Evolutionary conservation across 2,888 invertebrate species (phyloP).

Genomic region (Cephus sareptanus): DNA sequence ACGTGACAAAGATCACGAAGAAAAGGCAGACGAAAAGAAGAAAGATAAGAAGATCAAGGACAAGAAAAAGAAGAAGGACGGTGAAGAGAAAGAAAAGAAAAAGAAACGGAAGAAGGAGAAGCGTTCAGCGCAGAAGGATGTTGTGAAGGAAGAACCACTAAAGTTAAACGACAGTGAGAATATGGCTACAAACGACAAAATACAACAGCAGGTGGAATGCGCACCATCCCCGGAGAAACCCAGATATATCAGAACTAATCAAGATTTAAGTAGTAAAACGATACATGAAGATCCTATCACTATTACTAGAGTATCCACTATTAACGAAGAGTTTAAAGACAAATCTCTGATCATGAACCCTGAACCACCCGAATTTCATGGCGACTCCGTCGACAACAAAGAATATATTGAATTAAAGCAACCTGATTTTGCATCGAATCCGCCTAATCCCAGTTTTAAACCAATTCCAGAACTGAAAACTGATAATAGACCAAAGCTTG

Average conservation of each 20-base stretch:
- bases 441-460: slow-evolving; percentile 61
- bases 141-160: slow-evolving; percentile 30
- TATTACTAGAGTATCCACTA: slow-evolving; percentile 28
- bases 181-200: slow-evolving; percentile 1
- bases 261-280: slow-evolving; percentile 7
- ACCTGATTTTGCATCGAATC: slow-evolving; percentile 53
- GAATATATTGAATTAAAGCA: not conserved
- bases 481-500: slow-evolving; percentile 50
- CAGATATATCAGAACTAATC: not conserved
- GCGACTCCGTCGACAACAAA: slow-evolving; percentile 18
- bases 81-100: slow-evolving; percentile 71
- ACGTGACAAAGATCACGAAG: slow-evolving; percentile 70
- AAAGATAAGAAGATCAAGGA: slow-evolving; percentile 65
- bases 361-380: slow-evolving; percentile 54
- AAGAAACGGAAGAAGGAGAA: slow-evolving; percentile 63
- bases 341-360: slow-evolving; percentile 59
- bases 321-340: slow-evolving; percentile 53
- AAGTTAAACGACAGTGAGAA: slow-evolving; percentile 21
- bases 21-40: slow-evolving; percentile 60
- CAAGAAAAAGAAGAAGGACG: slow-evolving; percentile 68
- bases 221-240: not conserved
- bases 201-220: not conserved
- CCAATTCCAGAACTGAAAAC: slow-evolving; percentile 55
- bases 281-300: slow-evolving; percentile 1
- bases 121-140: slow-evolving; percentile 56